A percentile compares a stretch with the other conserved stretches of the same genome.
Conservation (phyloP, 1,140 invertebrate species). For the Limonius californicus region DNA sequence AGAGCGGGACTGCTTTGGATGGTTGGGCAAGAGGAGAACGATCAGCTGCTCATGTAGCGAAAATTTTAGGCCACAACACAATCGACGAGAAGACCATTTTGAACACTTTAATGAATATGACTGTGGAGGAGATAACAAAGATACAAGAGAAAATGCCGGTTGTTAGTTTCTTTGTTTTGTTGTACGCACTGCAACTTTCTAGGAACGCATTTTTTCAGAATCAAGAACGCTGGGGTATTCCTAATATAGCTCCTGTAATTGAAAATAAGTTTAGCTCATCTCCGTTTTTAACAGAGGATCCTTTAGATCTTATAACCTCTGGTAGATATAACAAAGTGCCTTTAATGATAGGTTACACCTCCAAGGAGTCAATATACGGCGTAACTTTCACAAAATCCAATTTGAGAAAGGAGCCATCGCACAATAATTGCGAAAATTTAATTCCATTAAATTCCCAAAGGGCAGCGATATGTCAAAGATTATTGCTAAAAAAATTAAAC, state of each 20-base stretch:
- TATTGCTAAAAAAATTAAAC: slow-evolving; percentile 23
- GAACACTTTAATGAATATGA: slow-evolving; percentile 6
- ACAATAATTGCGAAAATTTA: slow-evolving; percentile 16
- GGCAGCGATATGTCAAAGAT: slow-evolving; percentile 9
- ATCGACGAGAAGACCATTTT: slow-evolving; percentile 8
- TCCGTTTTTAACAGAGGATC: slow-evolving; percentile 34
- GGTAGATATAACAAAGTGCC: slow-evolving; percentile 40
- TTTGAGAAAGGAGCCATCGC: not conserved
- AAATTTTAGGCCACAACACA: not conserved
- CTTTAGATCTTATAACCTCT: slow-evolving; percentile 33
- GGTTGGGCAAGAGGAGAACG: not conserved
- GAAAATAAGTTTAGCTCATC: slow-evolving; percentile 20
- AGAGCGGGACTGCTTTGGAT: not conserved
- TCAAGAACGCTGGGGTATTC: too few relatives aligned
- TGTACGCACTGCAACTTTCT: too few relatives aligned
- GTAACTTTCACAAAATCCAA: not conserved
- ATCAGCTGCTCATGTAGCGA: not conserved
- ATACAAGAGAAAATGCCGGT: slow-evolving; percentile 4
- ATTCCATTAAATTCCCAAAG: slow-evolving; percentile 17
- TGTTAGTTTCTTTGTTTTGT: too few relatives aligned
- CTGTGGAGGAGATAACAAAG: slow-evolving; percentile 10
- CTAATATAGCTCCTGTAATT: too few relatives aligned
- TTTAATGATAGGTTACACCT: slow-evolving; percentile 36
- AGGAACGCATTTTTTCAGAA: too few relatives aligned
- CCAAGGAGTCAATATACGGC: slow-evolving; percentile 31